Evolutionary conservation across 2,797 vertebrate species (phyloP).

Genomic region (Emys orbicularis): DNA sequence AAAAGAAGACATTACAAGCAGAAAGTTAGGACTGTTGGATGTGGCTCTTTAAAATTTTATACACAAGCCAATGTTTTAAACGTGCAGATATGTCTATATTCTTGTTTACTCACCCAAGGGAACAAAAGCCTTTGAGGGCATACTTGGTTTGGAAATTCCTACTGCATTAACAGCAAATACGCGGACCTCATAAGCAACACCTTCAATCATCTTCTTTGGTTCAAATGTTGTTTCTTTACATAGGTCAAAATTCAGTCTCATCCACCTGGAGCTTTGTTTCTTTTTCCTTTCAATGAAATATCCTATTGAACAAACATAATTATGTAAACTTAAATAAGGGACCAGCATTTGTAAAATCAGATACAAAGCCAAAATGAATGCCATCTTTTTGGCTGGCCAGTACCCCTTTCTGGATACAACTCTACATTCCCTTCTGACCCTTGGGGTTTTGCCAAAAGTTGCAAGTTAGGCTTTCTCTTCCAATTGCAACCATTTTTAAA

Average conservation of each 20-base stretch:
- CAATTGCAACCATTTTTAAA: rapidly evolving
- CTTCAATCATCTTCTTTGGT: slow-evolving; percentile 99
- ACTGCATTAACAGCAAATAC: slow-evolving; percentile 97
- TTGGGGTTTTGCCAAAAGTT: background rate
- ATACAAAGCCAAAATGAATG: background rate
- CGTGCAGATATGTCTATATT: background rate
- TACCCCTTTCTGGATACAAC: rapidly evolving
- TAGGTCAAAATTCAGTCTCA: slow-evolving; percentile 98
- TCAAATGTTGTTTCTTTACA: slow-evolving; percentile 96
- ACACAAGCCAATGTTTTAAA: background rate
- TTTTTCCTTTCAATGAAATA: slow-evolving; percentile 99
- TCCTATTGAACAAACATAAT: slow-evolving; percentile 79
- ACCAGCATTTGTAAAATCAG: background rate
- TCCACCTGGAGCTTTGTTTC: slow-evolving; percentile 99
- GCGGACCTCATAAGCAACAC: slow-evolving; percentile 96
- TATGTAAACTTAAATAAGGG: background rate
- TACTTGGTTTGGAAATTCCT: slow-evolving; percentile 95
- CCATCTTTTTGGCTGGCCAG: background rate
- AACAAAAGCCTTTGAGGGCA: slow-evolving; percentile 95
- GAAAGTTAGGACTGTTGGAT: background rate
- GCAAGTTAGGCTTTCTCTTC: background rate
- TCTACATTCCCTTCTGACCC: background rate
- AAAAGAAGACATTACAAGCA: background rate
- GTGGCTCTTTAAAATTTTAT: background rate
- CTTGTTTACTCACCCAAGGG: slow-evolving; percentile 91